Conservation (phyloP, 2,888 invertebrate genomes). For the Leptinotarsa rubiginosa region DNA sequence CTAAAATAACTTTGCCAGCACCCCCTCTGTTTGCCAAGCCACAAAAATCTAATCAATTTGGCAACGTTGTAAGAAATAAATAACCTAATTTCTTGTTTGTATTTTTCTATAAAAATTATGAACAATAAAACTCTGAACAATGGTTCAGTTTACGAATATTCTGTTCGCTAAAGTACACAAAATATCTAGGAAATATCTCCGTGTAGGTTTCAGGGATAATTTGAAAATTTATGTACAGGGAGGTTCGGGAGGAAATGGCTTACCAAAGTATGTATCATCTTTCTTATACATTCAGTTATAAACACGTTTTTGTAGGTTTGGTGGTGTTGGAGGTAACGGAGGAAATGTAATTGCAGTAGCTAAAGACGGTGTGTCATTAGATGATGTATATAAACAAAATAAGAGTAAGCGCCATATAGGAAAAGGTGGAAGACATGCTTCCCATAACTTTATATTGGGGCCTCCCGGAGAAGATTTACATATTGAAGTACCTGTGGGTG, state of each 20-base stretch:
- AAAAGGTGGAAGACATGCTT: slow-evolving; percentile 80
- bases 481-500: slow-evolving; percentile 85
- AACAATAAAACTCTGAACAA: slow-evolving; percentile 32
- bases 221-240: slow-evolving; percentile 83
- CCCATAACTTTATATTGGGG: slow-evolving; percentile 80
- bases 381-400: slow-evolving; percentile 68
- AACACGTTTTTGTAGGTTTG: slow-evolving; percentile 74
- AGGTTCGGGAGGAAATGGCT: slow-evolving; percentile 84
- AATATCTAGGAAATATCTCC: slow-evolving; percentile 68
- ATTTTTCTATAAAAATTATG: background rate
- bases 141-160: slow-evolving; percentile 49
- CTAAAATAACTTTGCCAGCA: no score
- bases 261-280: slow-evolving; percentile 67
- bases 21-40: no score
- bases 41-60: no score
- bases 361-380: slow-evolving; percentile 72
- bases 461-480: slow-evolving; percentile 76
- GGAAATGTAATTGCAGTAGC: slow-evolving; percentile 84
- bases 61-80: no score
- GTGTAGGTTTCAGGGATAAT: slow-evolving; percentile 79
- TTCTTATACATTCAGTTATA: background rate
- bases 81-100: background rate
- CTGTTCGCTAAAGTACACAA: slow-evolving; percentile 67
- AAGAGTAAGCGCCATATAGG: slow-evolving; percentile 75
- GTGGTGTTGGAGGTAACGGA: slow-evolving; percentile 92